Conservation (phyloP, 2,797 vertebrate genomes). For the Alca torda region DNA sequence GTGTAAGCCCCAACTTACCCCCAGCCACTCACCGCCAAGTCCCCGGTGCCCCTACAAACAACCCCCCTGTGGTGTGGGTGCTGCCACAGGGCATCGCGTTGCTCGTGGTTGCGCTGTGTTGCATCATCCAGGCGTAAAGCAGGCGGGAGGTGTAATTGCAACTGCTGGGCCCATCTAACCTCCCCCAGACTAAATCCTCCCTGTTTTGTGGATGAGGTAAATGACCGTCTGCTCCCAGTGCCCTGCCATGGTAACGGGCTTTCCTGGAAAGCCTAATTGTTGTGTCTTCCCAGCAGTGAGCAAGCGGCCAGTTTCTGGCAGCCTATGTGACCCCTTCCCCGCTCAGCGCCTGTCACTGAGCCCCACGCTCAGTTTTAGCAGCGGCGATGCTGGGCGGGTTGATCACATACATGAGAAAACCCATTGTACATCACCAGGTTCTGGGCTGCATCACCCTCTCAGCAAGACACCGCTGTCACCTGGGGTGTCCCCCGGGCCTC, state of each 20-base stretch:
- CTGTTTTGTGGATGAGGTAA: not conserved
- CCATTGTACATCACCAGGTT: not conserved
- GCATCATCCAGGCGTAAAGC: not conserved
- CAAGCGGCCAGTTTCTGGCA: not conserved
- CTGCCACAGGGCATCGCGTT: not conserved
- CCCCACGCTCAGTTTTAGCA: not conserved
- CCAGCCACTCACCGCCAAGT: not conserved
- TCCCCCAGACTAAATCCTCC: not conserved
- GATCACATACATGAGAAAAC: not conserved
- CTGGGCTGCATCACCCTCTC: not conserved
- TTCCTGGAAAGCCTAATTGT: not conserved
- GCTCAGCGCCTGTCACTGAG: fast-evolving
- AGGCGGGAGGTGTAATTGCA: not conserved
- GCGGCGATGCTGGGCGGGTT: fast-evolving
- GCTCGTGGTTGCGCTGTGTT: not conserved
- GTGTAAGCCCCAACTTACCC: not conserved
- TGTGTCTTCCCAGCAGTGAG: not conserved
- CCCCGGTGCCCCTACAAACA: not conserved
- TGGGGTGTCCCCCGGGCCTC: fast-evolving
- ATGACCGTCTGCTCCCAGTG: not conserved
- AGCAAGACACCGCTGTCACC: not conserved
- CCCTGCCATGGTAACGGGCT: not conserved
- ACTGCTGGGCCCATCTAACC: not conserved
- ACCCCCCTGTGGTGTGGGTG: too few species aligned
- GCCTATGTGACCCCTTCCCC: not conserved